phyloP scores from a whole-genome alignment of 2,797 vertebrate species.

The Dermochelys coriacea region DNA sequence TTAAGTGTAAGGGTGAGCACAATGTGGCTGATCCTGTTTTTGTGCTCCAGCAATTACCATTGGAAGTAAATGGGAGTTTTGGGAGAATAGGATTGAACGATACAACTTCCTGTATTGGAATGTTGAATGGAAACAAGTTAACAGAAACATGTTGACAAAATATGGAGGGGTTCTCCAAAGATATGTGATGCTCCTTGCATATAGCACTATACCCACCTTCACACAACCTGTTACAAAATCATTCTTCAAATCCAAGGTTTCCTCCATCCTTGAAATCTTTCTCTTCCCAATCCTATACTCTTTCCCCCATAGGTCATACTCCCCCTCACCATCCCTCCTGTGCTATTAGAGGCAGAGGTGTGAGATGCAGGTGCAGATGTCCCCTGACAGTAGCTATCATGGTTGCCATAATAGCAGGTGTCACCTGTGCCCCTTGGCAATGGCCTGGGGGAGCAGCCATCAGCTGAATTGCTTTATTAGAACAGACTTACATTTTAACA shows the following conservation, averaged over 20 bases:
- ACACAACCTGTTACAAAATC: neutral
- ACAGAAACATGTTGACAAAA: neutral
- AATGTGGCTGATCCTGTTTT: neutral
- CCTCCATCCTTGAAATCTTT: neutral
- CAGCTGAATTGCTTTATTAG: neutral
- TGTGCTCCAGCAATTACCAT: neutral
- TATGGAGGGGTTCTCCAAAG: neutral
- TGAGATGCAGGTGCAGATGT: neutral
- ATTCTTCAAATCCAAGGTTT: neutral
- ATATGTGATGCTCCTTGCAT: neutral
- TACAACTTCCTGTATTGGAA: accelerated
- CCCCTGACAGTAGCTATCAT: neutral
- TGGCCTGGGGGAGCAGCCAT: neutral
- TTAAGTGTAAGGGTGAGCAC: neutral
- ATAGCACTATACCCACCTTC: neutral
- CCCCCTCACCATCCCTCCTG: neutral
- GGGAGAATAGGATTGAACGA: neutral
- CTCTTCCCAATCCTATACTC: neutral
- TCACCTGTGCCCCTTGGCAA: neutral
- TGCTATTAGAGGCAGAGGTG: neutral
- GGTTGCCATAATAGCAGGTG: neutral
- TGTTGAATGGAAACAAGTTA: neutral
- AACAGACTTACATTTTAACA: neutral
- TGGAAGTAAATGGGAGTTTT: neutral
- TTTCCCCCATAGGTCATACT: neutral